A percentile compares a stretch with the other conserved stretches of the same genome.
phyloP scores from a whole-genome alignment of 2,113 vertebrate genomes.

The Alaudala cheleensis region DNA sequence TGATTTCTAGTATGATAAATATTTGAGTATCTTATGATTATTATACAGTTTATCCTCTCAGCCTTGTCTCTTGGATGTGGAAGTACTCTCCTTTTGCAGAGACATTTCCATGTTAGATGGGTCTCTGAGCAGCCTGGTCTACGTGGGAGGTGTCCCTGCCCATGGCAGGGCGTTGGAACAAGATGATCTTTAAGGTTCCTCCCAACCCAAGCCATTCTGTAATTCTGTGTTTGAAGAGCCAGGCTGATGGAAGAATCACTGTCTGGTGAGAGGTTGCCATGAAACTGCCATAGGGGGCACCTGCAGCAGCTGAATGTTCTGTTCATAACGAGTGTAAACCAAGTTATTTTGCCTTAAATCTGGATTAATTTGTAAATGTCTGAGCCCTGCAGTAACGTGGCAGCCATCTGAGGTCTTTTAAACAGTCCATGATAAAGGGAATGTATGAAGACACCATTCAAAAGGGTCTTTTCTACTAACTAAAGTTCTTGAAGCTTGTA shows the following conservation, averaged over 20 bases:
- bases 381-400: not conserved
- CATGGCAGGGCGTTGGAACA: not conserved
- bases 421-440: not conserved
- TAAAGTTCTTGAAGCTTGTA: not conserved
- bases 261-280: not conserved
- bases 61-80: not conserved
- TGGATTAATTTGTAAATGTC: not conserved
- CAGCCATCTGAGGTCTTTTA: not conserved
- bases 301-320: not conserved
- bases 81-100: not conserved
- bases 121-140: not conserved
- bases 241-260: accelerated
- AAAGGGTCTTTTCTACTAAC: not conserved
- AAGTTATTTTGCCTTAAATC: not conserved
- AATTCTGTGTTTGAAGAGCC: not conserved
- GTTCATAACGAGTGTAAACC: not conserved
- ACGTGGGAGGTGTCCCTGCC: not conserved
- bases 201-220: not conserved
- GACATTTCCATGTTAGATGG: not conserved
- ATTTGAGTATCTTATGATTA: not conserved
- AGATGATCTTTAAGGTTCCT: not conserved
- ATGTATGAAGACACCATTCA: not conserved
- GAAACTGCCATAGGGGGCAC: not conserved
- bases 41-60: not conserved
- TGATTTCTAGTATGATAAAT: not conserved